Base-by-base conservation (phyloP, 2,888 invertebrate species). In the Tetropium fuscum region DNA sequence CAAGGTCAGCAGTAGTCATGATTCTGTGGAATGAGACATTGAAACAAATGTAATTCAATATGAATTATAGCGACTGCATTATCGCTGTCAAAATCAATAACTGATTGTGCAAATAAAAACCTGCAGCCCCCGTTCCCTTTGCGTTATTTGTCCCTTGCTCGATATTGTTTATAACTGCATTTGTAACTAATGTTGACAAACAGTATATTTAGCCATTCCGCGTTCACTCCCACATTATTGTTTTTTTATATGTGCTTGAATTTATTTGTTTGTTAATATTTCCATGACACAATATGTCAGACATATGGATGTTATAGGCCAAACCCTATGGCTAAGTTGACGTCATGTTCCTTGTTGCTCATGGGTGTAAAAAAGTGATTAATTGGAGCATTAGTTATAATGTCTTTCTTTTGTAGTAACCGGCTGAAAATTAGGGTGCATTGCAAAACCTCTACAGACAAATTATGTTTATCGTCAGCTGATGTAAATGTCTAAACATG, bases 241-340 rank as follows among this genome's bases (percentile, higher is more conserved):
- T 22, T 40, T 40, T n/a, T 51, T 4, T 34, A 22, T 34, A 16
- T 40, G n/a, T 18, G 15, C 25, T 27, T 36, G 18, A 40, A 25
- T 44, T 51, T 27, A 27, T 51, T 51, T 40, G 2, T 27, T 40
- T 16, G 27, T 25, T 8, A 25, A 27, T 10, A 38, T 36, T 49
- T 49, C 49, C 49, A 38, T 49, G 49, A 38, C 38, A 49, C n/a
- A 49, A 16, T 40, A n/a, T 25, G 51, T 25, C 6, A 10, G 51
- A 13, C 38, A 51, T 16, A 40, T 19, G 19, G 18, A 40, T 15
- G 34, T 3, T 7, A 11, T 34, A 34, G 13, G 13, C 13, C 6
- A 13, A 11, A 20, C n/a, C 10, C 2, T 25, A 25, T 25, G 7
- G 7, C 7, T 25, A 25, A 25, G 7, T 25, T 25, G 5, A 25